Conservation (phyloP, 1,140 invertebrate species). For the Littorina saxatilis region DNA sequence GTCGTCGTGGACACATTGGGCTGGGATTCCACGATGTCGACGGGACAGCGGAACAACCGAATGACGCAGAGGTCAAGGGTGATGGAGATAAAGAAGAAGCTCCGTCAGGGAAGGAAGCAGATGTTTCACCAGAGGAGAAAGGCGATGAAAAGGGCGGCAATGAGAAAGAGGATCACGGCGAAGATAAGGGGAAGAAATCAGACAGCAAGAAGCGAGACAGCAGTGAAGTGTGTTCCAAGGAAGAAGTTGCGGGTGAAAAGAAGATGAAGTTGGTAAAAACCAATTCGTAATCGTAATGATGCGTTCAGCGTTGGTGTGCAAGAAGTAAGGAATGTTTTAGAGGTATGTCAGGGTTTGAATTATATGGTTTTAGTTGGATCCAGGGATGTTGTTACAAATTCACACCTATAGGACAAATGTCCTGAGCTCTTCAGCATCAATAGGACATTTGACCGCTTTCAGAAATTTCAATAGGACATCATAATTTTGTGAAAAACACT, state of each 20-base stretch:
- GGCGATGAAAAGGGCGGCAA: slow-evolving; percentile 41
- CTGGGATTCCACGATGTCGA: slow-evolving; percentile 68
- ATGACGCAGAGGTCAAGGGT: slow-evolving; percentile 42
- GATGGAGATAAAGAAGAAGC: slow-evolving; percentile 50
- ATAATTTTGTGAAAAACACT: too few relatives aligned
- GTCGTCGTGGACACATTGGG: slow-evolving; percentile 63
- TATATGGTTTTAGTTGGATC: too few relatives aligned
- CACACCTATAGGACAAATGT: too few relatives aligned
- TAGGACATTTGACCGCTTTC: too few relatives aligned
- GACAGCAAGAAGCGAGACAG: slow-evolving; percentile 29
- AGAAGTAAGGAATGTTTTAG: too few relatives aligned
- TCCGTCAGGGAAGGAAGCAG: slow-evolving; percentile 43
- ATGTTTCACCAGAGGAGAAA: slow-evolving; percentile 32
- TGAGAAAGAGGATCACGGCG: slow-evolving; percentile 25
- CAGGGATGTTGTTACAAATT: too few relatives aligned
- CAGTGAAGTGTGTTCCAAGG: neutral
- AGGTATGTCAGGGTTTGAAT: too few relatives aligned
- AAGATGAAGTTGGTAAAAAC: slow-evolving; percentile 64
- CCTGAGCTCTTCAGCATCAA: too few relatives aligned
- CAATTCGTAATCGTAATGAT: slow-evolving; percentile 46
- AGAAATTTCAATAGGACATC: too few relatives aligned
- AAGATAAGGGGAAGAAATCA: neutral
- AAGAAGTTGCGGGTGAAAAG: slow-evolving; percentile 41
- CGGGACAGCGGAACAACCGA: slow-evolving; percentile 38
- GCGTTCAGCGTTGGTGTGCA: neutral